Evolutionary conservation across 2,113 vertebrate genomes (phyloP), one percentile per base, ranked within the genome.

Genomic region (Phocoena sinus): DNA sequence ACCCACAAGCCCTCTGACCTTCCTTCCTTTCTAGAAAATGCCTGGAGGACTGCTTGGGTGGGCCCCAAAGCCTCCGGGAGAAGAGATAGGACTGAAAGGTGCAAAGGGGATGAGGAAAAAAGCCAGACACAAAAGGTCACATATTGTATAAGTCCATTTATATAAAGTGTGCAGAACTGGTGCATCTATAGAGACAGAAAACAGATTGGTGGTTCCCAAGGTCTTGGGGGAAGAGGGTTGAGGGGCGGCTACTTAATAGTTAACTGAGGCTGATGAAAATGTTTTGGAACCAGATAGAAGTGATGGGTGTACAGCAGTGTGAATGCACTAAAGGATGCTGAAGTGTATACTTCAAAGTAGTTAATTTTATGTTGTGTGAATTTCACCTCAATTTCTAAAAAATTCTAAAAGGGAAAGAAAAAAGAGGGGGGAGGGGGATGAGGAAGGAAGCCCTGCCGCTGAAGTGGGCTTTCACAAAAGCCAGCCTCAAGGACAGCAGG

Each of bases 371-470:
- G 36, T 81, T 65, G 9, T 7, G 17, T 11, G 26, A 74, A 56
- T 74, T 77, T 65, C 62, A 31, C 62, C 90, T 83, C 79, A 31
- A 20, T n/a, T 58, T 81, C 31, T 63, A 17, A 56, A 85, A 85
- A 68, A 86, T 50, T n/a, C 25, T 12, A n/a, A 81, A 47, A 38
- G 12, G 21, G 18, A 68, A 38, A 53, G 36, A 25, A 63, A 23
- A 56, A 70, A 10, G 9, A 5, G 23, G 65, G 41, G 38, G 38
- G 25, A 6, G 25, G 9, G 8, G 3, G 14, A 58, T 3, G 63
- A 76, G 58, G 58, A 82, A 87, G 92, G 74, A 95, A 90, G 21
- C n/a, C 62, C 36, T 33, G 15, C 26, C 23, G 63, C 36, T n/a
- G 28, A 7, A 26, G 15, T 6, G 9, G 9, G 38, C 28, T 67